Evolutionary conservation across 2,113 vertebrate genomes (phyloP).

Genomic region (Microtus pennsylvanicus): DNA sequence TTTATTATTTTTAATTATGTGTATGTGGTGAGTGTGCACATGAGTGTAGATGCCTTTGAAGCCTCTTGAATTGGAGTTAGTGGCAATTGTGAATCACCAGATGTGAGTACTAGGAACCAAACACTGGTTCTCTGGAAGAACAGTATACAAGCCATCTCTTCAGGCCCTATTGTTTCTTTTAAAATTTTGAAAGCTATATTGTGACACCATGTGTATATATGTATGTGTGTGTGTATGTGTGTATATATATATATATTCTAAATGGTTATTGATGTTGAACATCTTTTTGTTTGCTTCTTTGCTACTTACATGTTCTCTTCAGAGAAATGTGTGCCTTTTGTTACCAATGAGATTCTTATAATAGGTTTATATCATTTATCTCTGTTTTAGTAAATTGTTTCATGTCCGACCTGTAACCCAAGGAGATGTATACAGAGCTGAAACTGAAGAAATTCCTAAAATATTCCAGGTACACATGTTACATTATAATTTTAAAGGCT

Average conservation of each 20-base stretch:
- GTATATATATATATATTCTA: background rate
- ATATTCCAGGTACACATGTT: conserved; percentile 96
- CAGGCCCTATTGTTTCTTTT: background rate
- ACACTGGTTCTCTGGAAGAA: background rate
- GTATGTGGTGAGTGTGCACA: too few species aligned
- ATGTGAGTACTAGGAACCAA: background rate
- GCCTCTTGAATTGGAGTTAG: too few species aligned
- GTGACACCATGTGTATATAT: background rate
- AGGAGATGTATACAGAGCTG: conserved; percentile 98
- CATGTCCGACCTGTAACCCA: conserved; percentile 99
- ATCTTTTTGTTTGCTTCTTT: conserved; percentile 45
- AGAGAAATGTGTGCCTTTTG: conserved; percentile 45
- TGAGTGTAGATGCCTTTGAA: too few species aligned
- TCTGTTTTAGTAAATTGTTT: conserved; percentile 94
- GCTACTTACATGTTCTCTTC: background rate
- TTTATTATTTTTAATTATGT: too few species aligned
- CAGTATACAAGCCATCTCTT: background rate
- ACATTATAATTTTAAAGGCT: conserved; percentile 46
- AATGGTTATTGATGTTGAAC: background rate
- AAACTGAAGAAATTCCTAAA: conserved; percentile 98
- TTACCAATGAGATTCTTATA: conserved; percentile 39
- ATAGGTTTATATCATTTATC: conserved; percentile 72
- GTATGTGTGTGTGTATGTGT: background rate
- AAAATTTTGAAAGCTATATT: background rate
- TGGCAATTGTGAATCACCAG: background rate